Conservation (phyloP, 2,113 vertebrate species). For the Tyto alba region DNA sequence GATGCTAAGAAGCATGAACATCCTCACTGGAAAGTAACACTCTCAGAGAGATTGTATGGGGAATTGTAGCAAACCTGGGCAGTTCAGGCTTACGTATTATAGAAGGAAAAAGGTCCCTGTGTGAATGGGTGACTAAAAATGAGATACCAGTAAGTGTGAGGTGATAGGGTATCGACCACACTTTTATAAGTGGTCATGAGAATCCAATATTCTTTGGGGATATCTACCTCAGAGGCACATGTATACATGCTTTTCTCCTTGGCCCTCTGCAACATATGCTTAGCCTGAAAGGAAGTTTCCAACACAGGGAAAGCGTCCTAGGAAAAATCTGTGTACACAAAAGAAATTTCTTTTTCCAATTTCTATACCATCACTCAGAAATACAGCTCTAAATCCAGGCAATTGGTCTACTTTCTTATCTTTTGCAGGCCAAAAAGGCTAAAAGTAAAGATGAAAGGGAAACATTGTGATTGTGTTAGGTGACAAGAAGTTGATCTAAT, state of each 20-base stretch:
- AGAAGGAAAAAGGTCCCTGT: not conserved
- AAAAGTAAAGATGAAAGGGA: conserved; percentile 29
- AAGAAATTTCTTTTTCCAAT: conserved; percentile 18
- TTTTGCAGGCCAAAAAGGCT: conserved; percentile 43
- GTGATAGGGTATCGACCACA: not conserved
- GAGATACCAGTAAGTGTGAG: not conserved
- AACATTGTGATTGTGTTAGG: not conserved
- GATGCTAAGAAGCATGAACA: not conserved
- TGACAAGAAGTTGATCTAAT: conserved; percentile 35
- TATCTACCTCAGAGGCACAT: not conserved
- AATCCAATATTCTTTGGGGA: not conserved
- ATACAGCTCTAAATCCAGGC: conserved; percentile 32
- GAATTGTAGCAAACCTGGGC: not conserved
- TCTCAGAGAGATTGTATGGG: not conserved
- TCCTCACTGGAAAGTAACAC: not conserved
- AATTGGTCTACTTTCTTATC: conserved; percentile 47
- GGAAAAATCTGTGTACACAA: conserved; percentile 19
- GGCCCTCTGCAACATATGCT: not conserved
- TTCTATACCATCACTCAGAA: conserved; percentile 52
- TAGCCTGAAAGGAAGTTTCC: conserved; percentile 16
- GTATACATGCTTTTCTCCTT: not conserved
- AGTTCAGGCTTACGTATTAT: not conserved
- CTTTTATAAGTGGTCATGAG: not conserved
- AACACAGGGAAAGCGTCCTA: conserved; percentile 7
- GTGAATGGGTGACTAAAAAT: not conserved